These are phyloP conservation scores for Palaemon carinicauda DNA, from an alignment of 1,140 invertebrate species.

Conservation along the genomic window DNA sequence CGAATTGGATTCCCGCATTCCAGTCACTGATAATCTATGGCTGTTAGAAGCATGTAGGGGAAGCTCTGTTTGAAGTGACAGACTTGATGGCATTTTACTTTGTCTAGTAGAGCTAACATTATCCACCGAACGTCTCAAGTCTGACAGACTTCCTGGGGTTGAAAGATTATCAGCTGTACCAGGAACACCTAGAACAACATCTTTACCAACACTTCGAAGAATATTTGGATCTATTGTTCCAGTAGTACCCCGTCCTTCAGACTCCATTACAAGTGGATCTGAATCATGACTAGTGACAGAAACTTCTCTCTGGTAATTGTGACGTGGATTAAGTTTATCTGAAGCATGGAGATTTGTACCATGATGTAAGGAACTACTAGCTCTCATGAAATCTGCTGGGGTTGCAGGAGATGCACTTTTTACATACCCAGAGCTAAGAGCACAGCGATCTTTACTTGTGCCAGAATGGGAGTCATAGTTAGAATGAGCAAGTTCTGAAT, in stretches of 20 bases:
- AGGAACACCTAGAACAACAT: constrained; percentile 34
- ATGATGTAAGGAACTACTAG: constrained; percentile 6
- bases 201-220: background rate
- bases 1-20: constrained; percentile 65
- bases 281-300: constrained; percentile 50
- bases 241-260: background rate
- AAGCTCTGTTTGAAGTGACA: constrained; percentile 55
- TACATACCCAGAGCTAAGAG: constrained; percentile 48
- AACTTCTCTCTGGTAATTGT: constrained; percentile 38
- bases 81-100: constrained; percentile 55
- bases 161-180: constrained; percentile 23
- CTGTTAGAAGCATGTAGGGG: constrained; percentile 47
- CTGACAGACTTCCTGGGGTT: constrained; percentile 57
- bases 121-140: constrained; percentile 53
- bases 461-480: constrained; percentile 28
- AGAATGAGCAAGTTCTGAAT: constrained; percentile 34
- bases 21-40: constrained; percentile 30
- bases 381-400: constrained; percentile 16
- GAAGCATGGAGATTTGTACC: background rate
- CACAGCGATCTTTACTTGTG: constrained; percentile 34
- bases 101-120: constrained; percentile 46
- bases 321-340: constrained; percentile 31
- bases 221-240: constrained; percentile 1
- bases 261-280: constrained; percentile 22
- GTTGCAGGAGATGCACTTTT: constrained; percentile 50